Conservation (phyloP, 2,888 invertebrate genomes). For the Trachelus troglodyta region DNA sequence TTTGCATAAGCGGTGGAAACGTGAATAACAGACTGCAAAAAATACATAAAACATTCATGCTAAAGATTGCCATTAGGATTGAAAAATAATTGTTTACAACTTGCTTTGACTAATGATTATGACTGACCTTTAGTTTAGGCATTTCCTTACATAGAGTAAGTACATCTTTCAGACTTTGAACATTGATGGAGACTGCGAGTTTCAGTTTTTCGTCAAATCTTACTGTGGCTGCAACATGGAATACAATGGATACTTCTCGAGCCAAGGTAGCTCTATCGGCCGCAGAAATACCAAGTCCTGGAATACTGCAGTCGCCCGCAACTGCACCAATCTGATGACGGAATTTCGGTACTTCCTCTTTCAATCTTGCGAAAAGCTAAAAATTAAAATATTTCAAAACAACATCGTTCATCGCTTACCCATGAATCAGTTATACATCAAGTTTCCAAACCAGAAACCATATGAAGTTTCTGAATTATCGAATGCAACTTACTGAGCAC, state of each 20-base stretch:
- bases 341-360: slow-evolving; percentile 72
- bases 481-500: not conserved
- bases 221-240: slow-evolving; percentile 72
- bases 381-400: slow-evolving; percentile 18
- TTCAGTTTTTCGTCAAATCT: slow-evolving; percentile 81
- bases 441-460: not conserved
- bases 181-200: slow-evolving; percentile 79
- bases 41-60: not conserved
- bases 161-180: slow-evolving; percentile 76
- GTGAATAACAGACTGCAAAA: slow-evolving; percentile 68
- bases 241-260: slow-evolving; percentile 69
- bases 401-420: not conserved
- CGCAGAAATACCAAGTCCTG: slow-evolving; percentile 71
- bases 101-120: not conserved
- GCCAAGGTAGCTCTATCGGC: slow-evolving; percentile 69
- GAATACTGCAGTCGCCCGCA: slow-evolving; percentile 73
- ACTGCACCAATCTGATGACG: slow-evolving; percentile 70
- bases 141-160: slow-evolving; percentile 76
- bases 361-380: slow-evolving; percentile 71
- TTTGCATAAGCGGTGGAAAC: slow-evolving; percentile 73
- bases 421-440: not conserved
- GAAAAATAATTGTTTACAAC: not conserved
- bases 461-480: not conserved
- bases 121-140: slow-evolving; percentile 70
- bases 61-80: not conserved